A percentile compares a stretch with the other conserved stretches of the same genome.
These are phyloP conservation scores for Luehdorfia chinensis DNA, from an alignment of 1,140 invertebrate genomes.

Conservation along the genomic window DNA sequence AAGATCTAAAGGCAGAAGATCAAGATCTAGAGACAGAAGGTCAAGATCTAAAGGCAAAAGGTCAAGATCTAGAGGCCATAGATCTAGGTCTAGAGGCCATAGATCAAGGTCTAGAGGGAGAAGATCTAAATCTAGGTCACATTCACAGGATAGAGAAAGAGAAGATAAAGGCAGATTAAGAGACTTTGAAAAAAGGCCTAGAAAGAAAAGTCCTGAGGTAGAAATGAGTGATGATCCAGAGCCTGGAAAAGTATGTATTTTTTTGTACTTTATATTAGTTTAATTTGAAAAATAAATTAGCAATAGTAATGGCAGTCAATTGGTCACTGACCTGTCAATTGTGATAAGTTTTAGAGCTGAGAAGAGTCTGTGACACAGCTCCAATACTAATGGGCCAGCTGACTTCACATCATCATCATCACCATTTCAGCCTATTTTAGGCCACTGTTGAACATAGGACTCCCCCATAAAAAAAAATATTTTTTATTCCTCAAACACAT, in stretches of 20 bases:
- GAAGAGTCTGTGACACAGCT: too few species aligned
- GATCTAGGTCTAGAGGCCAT: slow-evolving; percentile 40
- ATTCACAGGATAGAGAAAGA: slow-evolving; percentile 47
- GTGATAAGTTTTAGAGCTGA: slow-evolving; percentile 22
- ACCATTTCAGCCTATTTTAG: too few species aligned
- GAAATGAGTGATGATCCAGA: slow-evolving; percentile 82
- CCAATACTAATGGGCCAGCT: too few species aligned
- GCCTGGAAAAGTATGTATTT: slow-evolving; percentile 77
- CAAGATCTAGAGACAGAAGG: slow-evolving; percentile 51
- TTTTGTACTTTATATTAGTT: slow-evolving; percentile 10
- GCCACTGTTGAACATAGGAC: too few species aligned
- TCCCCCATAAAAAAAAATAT: too few species aligned
- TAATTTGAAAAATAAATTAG: too few species aligned
- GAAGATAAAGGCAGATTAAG: slow-evolving; percentile 31
- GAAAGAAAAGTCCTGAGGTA: slow-evolving; percentile 69
- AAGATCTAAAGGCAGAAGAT: slow-evolving; percentile 30
- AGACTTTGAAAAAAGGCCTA: slow-evolving; percentile 56
- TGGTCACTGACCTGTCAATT: not conserved
- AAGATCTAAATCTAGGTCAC: slow-evolving; percentile 46
- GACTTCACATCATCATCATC: too few species aligned
- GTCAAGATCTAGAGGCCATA: slow-evolving; percentile 50
- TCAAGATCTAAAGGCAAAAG: slow-evolving; percentile 42
- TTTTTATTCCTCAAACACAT: too few species aligned
- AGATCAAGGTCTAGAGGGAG: slow-evolving; percentile 38
- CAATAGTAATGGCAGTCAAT: too few species aligned